phyloP scores from a whole-genome alignment of 2,888 invertebrate species.

The Leuctra nigra region DNA sequence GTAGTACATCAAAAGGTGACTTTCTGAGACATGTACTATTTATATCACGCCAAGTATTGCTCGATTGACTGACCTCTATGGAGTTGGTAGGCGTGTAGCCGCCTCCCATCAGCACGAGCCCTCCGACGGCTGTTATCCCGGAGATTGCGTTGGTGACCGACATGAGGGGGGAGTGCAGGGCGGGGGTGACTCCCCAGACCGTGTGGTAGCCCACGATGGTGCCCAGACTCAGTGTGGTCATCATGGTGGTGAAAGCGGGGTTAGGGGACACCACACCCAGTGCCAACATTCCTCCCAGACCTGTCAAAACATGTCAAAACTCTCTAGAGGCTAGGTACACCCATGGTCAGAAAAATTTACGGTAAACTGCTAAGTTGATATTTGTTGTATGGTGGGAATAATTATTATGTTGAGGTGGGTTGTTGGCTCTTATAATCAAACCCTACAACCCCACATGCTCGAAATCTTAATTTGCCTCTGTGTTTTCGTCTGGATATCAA shows the following conservation, averaged over 20 bases:
- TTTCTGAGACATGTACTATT: too few species aligned
- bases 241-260: constrained; percentile 78
- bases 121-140: constrained; percentile 88
- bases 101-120: constrained; percentile 78
- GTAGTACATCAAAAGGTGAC: too few species aligned
- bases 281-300: constrained; percentile 60
- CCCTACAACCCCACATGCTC: too few species aligned
- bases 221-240: constrained; percentile 75
- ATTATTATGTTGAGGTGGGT: too few species aligned
- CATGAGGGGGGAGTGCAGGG: constrained; percentile 87
- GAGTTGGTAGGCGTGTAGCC: constrained; percentile 67
- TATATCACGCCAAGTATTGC: too few species aligned
- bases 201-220: constrained; percentile 75
- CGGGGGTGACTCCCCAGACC: constrained; percentile 88
- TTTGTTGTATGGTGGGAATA: too few species aligned
- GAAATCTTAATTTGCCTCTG: too few species aligned
- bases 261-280: constrained; percentile 74
- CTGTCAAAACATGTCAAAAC: constrained; percentile 45
- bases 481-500: too few species aligned
- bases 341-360: too few species aligned
- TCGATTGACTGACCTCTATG: constrained; percentile 54
- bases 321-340: too few species aligned
- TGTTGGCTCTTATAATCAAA: too few species aligned
- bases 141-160: constrained; percentile 90
- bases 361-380: too few species aligned